A percentile compares a stretch with the other conserved stretches of the same genome.
phyloP scores from a whole-genome alignment of 2,113 vertebrate species.

The Gracilinanus agilis region DNA sequence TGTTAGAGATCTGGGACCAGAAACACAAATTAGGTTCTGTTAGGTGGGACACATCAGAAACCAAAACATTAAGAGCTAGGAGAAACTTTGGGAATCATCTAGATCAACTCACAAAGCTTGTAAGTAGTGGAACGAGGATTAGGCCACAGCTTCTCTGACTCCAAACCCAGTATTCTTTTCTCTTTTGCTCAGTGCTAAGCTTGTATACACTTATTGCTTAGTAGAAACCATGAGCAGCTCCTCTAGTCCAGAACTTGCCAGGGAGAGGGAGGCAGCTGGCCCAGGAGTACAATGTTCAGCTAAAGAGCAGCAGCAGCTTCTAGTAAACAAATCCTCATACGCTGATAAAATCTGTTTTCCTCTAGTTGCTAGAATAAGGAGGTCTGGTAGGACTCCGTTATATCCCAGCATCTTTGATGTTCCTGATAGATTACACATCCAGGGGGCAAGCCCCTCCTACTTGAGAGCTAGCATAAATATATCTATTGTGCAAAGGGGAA shows the following conservation, averaged over 20 bases:
- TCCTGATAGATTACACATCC: not conserved
- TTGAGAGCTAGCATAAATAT: not conserved
- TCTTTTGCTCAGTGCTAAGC: not conserved
- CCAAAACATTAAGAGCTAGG: not conserved
- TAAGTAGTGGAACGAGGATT: not conserved
- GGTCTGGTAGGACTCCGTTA: not conserved
- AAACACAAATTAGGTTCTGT: not conserved
- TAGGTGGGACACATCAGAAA: not conserved
- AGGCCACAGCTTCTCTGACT: not conserved
- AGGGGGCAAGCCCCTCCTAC: too few relatives aligned
- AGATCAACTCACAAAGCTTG: not conserved
- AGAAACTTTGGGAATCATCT: not conserved
- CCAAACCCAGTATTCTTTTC: not conserved
- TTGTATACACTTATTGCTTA: not conserved
- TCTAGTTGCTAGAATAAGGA: not conserved
- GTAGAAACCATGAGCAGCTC: not conserved
- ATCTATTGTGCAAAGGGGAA: not conserved
- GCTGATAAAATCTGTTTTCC: not conserved
- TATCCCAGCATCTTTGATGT: not conserved
- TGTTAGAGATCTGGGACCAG: not conserved
- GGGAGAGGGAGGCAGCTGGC: not conserved
- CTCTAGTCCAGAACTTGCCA: not conserved
- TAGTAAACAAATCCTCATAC: not conserved
- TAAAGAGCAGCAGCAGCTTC: not conserved
- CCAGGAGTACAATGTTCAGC: not conserved